phyloP scores from a whole-genome alignment of 2,888 invertebrate genomes.

The Drosophila dives region DNA sequence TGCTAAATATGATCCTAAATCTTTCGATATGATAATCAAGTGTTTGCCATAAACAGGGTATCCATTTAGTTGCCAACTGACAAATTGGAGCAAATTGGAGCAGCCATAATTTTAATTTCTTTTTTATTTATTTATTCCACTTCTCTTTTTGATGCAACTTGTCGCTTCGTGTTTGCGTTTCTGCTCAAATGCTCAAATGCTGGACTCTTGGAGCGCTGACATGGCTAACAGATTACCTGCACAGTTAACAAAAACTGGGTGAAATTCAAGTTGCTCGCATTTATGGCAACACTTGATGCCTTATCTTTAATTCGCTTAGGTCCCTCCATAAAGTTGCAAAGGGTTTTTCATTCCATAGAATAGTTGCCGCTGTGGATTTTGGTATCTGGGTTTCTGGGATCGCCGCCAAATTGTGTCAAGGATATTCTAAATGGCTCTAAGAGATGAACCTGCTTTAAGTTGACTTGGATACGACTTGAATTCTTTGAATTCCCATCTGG shows the following conservation, averaged over 20 bases:
- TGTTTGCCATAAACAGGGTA: constrained; percentile 1
- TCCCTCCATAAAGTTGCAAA: not conserved
- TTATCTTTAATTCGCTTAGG: constrained; percentile 18
- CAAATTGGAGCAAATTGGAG: no score
- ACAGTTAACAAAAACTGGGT: constrained; percentile 59
- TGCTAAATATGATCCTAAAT: not conserved
- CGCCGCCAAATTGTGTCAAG: not conserved
- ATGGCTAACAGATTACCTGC: constrained; percentile 60
- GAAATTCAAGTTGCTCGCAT: constrained; percentile 35
- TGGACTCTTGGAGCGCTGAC: constrained; percentile 30
- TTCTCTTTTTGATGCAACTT: constrained; percentile 21
- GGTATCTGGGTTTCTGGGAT: not conserved
- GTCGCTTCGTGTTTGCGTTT: constrained; percentile 55
- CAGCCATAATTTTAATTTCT: not conserved
- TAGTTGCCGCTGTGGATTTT: not conserved
- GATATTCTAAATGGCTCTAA: not conserved
- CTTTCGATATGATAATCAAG: not conserved
- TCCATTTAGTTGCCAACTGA: not conserved
- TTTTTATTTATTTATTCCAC: constrained; percentile 16
- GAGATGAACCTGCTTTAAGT: not conserved
- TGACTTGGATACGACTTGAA: not conserved
- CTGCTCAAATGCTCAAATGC: constrained; percentile 25
- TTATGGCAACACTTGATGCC: constrained; percentile 27
- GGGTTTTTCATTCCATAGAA: not conserved
- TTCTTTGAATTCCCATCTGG: not conserved